Conservation (phyloP, 2,113 vertebrate species). For the Sitta europaea region DNA sequence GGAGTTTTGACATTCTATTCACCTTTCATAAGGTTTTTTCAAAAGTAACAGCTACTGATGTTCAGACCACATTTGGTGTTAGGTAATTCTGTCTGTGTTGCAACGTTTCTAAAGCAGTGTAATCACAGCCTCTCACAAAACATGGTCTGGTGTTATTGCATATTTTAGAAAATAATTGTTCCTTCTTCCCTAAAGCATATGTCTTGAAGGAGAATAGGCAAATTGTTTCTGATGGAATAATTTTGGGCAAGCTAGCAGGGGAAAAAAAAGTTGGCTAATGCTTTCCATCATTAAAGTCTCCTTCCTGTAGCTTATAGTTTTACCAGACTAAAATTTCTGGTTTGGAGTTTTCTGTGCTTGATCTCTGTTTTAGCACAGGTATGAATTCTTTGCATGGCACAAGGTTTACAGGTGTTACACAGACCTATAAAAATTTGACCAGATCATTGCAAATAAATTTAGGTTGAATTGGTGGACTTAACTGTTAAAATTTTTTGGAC, state of each 20-base stretch:
- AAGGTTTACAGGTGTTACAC: background rate
- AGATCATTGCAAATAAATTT: background rate
- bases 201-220: background rate
- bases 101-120: background rate
- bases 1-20: background rate
- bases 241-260: background rate
- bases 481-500: background rate
- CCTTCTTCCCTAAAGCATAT: background rate
- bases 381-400: background rate
- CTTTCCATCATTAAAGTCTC: constrained; percentile 1
- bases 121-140: background rate
- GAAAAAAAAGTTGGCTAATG: constrained; percentile 8
- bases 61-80: background rate
- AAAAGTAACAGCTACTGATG: background rate
- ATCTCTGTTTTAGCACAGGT: background rate
- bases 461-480: background rate
- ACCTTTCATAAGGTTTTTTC: background rate
- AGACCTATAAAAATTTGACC: background rate
- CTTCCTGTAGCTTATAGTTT: constrained; percentile 8
- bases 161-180: background rate
- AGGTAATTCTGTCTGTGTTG: background rate
- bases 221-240: constrained; percentile 5
- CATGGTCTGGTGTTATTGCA: background rate
- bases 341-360: background rate
- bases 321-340: background rate